Evolutionary conservation across 2,113 vertebrate genomes (phyloP).

Genomic region (Takifugu flavidus): DNA sequence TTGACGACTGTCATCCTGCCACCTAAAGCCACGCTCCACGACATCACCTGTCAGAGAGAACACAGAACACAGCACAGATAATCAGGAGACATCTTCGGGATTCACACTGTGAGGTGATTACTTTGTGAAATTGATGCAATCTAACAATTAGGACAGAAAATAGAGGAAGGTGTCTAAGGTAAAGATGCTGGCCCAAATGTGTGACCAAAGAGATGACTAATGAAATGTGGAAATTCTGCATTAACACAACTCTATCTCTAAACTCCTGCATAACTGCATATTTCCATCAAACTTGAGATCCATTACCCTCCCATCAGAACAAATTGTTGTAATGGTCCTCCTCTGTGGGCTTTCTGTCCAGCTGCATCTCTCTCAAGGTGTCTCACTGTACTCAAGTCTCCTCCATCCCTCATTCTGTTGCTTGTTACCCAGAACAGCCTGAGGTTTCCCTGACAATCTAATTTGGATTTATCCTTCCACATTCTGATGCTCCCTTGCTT

Average conservation of each 20-base stretch:
- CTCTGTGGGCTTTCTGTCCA: not conserved
- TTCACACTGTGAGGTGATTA: not conserved
- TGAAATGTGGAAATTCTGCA: not conserved
- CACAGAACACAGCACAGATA: conserved; percentile 27
- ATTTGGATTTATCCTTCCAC: conserved; percentile 42
- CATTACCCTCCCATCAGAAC: conserved; percentile 2
- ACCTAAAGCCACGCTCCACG: conserved; percentile 58
- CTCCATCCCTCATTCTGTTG: not conserved
- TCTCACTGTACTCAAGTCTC: conserved; percentile 1
- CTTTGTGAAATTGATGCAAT: not conserved
- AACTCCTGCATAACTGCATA: not conserved
- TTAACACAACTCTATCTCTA: not conserved
- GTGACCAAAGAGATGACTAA: conserved; percentile 34
- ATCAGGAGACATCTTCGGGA: not conserved
- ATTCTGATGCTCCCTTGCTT: conserved; percentile 1
- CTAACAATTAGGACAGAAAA: not conserved
- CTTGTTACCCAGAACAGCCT: not conserved
- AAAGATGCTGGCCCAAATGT: conserved; percentile 15
- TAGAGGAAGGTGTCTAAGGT: conserved; percentile 22
- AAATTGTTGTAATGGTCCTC: not conserved
- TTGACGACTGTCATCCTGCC: conserved; percentile 67
- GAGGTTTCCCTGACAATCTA: conserved; percentile 33
- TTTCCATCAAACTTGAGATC: not conserved
- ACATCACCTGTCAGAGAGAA: conserved; percentile 64
- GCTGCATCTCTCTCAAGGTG: not conserved